These are phyloP conservation scores for Ecdyonurus torrentis DNA, from an alignment of 2,888 invertebrate genomes.

Conservation along the genomic window DNA sequence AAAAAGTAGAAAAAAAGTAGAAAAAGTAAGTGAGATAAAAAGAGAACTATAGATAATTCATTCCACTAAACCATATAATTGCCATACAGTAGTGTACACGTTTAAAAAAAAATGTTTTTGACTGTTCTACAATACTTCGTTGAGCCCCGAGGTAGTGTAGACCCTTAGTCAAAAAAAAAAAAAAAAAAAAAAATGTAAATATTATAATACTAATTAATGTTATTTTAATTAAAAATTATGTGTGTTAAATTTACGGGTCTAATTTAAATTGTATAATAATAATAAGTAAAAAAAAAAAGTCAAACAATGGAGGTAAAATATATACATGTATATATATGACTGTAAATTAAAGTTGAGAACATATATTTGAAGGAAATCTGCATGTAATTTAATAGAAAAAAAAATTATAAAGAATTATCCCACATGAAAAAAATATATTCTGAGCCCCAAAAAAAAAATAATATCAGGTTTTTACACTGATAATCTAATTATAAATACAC, in stretches of 20 bases:
- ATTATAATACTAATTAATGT: too few species aligned
- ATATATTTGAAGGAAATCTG: neutral
- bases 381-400: neutral
- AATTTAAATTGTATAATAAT: neutral
- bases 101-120: neutral
- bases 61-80: too few species aligned
- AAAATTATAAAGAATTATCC: neutral
- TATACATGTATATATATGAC: too few species aligned
- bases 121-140: neutral
- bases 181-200: neutral
- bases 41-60: too few species aligned
- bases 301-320: too few species aligned
- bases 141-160: constrained; percentile 1
- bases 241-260: neutral
- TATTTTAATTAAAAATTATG: too few species aligned
- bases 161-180: neutral
- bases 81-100: neutral
- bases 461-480: too few species aligned
- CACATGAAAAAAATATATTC: neutral
- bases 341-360: neutral
- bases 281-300: neutral
- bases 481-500: too few species aligned
- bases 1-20: too few species aligned
- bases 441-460: neutral
- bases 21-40: too few species aligned